Base-by-base conservation (phyloP, 2,113 vertebrate species). In the Amphiprion percula region DNA sequence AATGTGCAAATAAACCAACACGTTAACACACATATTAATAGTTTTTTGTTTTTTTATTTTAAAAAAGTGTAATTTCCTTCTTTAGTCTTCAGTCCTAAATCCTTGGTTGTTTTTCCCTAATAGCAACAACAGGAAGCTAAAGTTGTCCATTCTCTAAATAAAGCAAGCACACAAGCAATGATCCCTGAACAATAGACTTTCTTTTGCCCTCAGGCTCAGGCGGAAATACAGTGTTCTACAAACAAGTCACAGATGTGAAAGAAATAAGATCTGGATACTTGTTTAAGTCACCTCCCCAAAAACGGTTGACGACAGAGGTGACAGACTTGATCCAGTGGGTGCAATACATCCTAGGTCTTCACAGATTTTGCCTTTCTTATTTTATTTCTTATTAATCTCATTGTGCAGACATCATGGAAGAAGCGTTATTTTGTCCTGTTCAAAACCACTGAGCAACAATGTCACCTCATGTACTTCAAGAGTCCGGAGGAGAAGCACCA, bases 201-300 rank as follows among this genome's bases (percentile, higher is more conserved):
- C 3, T 62, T 70, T 77, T 55, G 14, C 41, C 23, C 9, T 37
- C 68, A 91, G 81, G 65, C 9, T 30, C 68, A 91, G 81, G 65
- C 4, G 17, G 17, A 24, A 76, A 0, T 14, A 2, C 86, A 0
- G 58, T 60, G 4, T 92, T 94, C 59, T 93, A 93, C 83, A 83
- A 0, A 52, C 30, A n/a, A 30, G 19, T 30, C 4, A 41, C 1
- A 11, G 10, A 0, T 0, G 68, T 66, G 1, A 53, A 4, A 5
- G 84, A 91, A 77, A 15, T 94, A 17, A 86, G 85, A 77, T 0
- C 73, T 28, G 94, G 94, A 79, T 93, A 87, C 30, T 77, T 95
- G 37, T 56, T 33, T 50, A 95, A 95, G 85, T 95, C 94, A 72
- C 94, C 94, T 47, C 92, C 93, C 0, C 4, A 4, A 0, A 84